These are phyloP conservation scores for Orthosia cruda DNA, from an alignment of 2,888 invertebrate genomes.

Conservation along the genomic window DNA sequence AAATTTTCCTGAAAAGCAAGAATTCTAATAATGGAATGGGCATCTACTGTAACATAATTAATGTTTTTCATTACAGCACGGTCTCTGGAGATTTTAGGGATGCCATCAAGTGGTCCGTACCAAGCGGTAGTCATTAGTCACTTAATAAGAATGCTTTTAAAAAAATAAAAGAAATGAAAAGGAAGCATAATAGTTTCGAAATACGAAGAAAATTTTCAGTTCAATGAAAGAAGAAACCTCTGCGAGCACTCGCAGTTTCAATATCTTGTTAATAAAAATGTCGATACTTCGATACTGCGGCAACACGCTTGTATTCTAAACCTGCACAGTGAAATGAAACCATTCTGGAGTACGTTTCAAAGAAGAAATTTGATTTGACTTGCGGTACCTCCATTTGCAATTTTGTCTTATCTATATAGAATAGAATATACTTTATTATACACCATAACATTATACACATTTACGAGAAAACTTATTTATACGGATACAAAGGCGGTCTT, in stretches of 20 bases:
- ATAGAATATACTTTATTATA: too few species aligned
- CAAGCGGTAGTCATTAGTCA: slow-evolving; percentile 39
- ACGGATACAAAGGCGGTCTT: too few species aligned
- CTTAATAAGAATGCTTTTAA: slow-evolving; percentile 24
- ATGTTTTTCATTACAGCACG: slow-evolving; percentile 35
- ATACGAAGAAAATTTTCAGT: slow-evolving; percentile 8
- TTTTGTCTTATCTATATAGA: slow-evolving; percentile 22
- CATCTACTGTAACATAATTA: slow-evolving; percentile 39
- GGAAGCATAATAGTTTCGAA: slow-evolving; percentile 14
- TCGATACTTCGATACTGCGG: slow-evolving; percentile 40
- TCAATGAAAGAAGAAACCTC: slow-evolving; percentile 11
- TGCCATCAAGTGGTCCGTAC: slow-evolving; percentile 28
- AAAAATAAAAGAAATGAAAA: slow-evolving; percentile 25
- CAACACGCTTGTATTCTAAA: slow-evolving; percentile 35
- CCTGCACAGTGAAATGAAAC: slow-evolving; percentile 48
- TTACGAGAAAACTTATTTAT: too few species aligned
- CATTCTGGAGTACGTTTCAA: slow-evolving; percentile 56
- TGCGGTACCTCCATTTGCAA: slow-evolving; percentile 65
- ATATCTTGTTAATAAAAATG: slow-evolving; percentile 45
- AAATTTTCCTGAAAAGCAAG: slow-evolving; percentile 21
- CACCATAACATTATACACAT: too few species aligned
- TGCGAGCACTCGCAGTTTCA: slow-evolving; percentile 10
- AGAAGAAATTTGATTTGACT: slow-evolving; percentile 66
- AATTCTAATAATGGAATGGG: slow-evolving; percentile 37
- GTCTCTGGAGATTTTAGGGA: slow-evolving; percentile 24